Percentiles rank a stretch among this genome's conserved stretches.
phyloP scores from a whole-genome alignment of 2,888 invertebrate species.

The Caenorhabditis uteleia region DNA sequence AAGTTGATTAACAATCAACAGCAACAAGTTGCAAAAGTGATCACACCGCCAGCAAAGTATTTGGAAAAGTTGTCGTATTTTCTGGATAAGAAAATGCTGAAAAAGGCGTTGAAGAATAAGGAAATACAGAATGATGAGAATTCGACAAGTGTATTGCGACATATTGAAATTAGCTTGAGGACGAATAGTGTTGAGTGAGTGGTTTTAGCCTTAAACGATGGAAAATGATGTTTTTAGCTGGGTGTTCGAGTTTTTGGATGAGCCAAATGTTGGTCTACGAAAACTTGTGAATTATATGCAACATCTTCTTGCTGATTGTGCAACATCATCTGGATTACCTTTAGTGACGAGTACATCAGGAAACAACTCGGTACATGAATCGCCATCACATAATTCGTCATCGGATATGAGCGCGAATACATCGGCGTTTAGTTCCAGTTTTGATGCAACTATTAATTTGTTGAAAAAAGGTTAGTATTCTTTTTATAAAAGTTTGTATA shows the following conservation, averaged over 20 bases:
- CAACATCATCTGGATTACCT: conserved; percentile 27
- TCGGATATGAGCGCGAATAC: conserved; percentile 9
- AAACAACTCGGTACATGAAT: conserved; percentile 14
- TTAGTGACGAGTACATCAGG: conserved; percentile 3
- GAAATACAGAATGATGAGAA: conserved; percentile 76
- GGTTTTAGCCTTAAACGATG: neutral
- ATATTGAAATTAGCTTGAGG: conserved; percentile 95
- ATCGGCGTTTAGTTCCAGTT: conserved; percentile 15
- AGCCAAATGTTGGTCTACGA: conserved; percentile 92
- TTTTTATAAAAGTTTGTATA: neutral
- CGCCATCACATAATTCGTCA: conserved; percentile 27
- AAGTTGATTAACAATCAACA: conserved; percentile 90
- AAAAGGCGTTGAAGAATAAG: conserved; percentile 46
- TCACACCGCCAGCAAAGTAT: conserved; percentile 82
- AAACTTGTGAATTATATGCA: conserved; percentile 96
- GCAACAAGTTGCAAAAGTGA: conserved; percentile 32
- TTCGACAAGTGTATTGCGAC: conserved; percentile 95
- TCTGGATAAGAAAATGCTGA: conserved; percentile 79
- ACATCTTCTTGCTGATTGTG: conserved; percentile 61
- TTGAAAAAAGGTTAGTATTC: conserved; percentile 26
- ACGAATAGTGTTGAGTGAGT: conserved; percentile 98
- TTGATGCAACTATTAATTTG: conserved; percentile 24
- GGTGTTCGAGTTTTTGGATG: conserved; percentile 96
- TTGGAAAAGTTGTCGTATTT: conserved; percentile 92
- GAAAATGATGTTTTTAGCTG: conserved; percentile 77